Percentiles rank a stretch among this genome's conserved stretches.
These are phyloP conservation scores for Drosophila subquinaria DNA, from an alignment of 2,888 invertebrate species.

Conservation along the genomic window DNA sequence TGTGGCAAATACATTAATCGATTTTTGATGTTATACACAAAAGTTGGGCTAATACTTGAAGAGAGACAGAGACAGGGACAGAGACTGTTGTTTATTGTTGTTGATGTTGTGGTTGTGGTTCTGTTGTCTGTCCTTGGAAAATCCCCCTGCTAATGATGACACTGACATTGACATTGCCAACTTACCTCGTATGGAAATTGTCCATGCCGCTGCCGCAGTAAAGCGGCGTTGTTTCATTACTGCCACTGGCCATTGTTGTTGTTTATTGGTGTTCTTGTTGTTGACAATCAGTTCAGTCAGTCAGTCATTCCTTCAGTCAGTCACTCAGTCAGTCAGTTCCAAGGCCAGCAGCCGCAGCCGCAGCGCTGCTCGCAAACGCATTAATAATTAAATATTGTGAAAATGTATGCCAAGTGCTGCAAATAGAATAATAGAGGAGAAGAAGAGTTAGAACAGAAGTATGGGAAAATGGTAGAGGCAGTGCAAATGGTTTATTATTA, in stretches of 20 bases:
- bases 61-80: conserved; percentile 7
- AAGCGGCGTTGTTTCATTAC: conserved; percentile 75
- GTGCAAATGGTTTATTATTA: conserved; percentile 5
- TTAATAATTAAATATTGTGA: conserved; percentile 64
- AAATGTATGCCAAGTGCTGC: conserved; percentile 46
- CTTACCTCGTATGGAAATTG: conserved; percentile 84
- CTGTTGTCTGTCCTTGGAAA: conserved; percentile 48
- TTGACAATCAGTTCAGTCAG: conserved; percentile 35
- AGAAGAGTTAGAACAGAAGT: not conserved
- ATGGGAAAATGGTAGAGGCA: conserved; percentile 12
- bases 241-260: conserved; percentile 63
- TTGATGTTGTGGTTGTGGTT: conserved; percentile 6
- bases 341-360: conserved; percentile 12
- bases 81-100: not conserved
- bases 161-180: conserved; percentile 54
- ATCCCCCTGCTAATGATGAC: conserved; percentile 20
- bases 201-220: conserved; percentile 83
- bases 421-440: conserved; percentile 37
- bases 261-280: conserved; percentile 41
- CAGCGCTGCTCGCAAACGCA: conserved; percentile 40
- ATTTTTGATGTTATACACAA: conserved; percentile 46
- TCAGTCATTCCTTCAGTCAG: conserved; percentile 15
- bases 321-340: conserved; percentile 45
- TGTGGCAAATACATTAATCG: conserved; percentile 43
- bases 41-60: conserved; percentile 31